Conservation (phyloP, 2,888 invertebrate species). For the Agrochola macilenta region DNA sequence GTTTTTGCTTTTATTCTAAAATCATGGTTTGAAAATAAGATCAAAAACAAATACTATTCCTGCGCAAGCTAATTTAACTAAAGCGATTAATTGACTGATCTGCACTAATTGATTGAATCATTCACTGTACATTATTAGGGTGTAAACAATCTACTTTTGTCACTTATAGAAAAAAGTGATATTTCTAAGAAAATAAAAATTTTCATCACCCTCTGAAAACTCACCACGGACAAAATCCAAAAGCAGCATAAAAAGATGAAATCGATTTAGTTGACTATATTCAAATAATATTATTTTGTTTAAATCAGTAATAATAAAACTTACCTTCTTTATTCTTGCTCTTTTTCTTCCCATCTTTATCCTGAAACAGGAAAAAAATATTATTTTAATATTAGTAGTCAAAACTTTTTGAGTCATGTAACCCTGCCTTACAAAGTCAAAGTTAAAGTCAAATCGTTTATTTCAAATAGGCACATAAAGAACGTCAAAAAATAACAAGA, state of each 20-base stretch:
- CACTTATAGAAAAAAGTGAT: neutral
- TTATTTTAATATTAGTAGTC: neutral
- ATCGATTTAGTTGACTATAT: constrained; percentile 60
- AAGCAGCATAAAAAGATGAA: constrained; percentile 66
- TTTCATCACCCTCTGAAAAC: constrained; percentile 51
- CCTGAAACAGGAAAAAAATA: constrained; percentile 90
- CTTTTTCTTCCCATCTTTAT: constrained; percentile 96
- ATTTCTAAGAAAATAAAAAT: constrained; percentile 2
- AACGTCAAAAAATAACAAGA: too few species aligned
- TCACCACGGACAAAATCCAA: constrained; percentile 73
- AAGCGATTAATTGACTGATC: too few species aligned
- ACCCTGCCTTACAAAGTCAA: neutral
- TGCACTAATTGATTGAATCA: too few species aligned
- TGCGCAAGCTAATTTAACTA: too few species aligned
- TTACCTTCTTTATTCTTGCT: constrained; percentile 97
- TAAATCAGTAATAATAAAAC: constrained; percentile 67
- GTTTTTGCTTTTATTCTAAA: neutral
- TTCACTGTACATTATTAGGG: too few species aligned
- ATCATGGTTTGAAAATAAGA: neutral
- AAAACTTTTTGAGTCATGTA: neutral
- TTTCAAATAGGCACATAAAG: too few species aligned
- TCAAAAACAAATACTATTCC: neutral
- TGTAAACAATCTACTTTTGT: neutral
- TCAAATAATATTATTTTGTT: constrained; percentile 3
- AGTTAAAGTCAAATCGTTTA: too few species aligned